These are phyloP conservation scores for Cerastis leucographa DNA, from an alignment of 2,888 invertebrate species.

Conservation along the genomic window DNA sequence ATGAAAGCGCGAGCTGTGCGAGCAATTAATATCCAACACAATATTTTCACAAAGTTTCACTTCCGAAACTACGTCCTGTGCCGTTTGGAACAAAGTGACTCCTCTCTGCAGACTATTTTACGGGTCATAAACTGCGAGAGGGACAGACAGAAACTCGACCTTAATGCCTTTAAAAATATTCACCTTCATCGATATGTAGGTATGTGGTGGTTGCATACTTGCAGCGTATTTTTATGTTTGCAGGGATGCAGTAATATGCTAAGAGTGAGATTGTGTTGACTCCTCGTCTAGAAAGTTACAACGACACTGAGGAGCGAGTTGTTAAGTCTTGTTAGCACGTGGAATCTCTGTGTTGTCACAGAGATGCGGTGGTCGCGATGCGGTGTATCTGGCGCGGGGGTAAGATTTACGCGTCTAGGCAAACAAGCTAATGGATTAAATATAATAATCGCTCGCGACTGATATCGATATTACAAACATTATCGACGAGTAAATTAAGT, in stretches of 20 bases:
- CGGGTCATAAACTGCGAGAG: constrained; percentile 79
- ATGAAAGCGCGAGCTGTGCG: constrained; percentile 75
- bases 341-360: constrained; percentile 72
- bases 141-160: constrained; percentile 73
- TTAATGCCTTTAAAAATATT: constrained; percentile 75
- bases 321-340: constrained; percentile 74
- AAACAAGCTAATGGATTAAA: constrained; percentile 72
- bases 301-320: constrained; percentile 73
- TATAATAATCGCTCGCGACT: constrained; percentile 61
- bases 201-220: constrained; percentile 41
- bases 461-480: constrained; percentile 38
- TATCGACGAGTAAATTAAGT: constrained; percentile 46
- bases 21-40: constrained; percentile 85
- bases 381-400: constrained; percentile 63
- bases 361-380: constrained; percentile 71
- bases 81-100: constrained; percentile 82
- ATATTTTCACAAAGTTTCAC: constrained; percentile 86
- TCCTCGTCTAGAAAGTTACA: constrained; percentile 77
- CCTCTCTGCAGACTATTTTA: constrained; percentile 82
- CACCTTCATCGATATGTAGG: constrained; percentile 69
- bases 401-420: constrained; percentile 69
- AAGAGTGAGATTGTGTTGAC: constrained; percentile 60
- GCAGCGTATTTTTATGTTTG: constrained; percentile 39
- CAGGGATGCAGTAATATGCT: constrained; percentile 29
- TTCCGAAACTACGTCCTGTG: constrained; percentile 80